Conservation (phyloP, 2,797 vertebrate species). For the Poecilia wingei region DNA sequence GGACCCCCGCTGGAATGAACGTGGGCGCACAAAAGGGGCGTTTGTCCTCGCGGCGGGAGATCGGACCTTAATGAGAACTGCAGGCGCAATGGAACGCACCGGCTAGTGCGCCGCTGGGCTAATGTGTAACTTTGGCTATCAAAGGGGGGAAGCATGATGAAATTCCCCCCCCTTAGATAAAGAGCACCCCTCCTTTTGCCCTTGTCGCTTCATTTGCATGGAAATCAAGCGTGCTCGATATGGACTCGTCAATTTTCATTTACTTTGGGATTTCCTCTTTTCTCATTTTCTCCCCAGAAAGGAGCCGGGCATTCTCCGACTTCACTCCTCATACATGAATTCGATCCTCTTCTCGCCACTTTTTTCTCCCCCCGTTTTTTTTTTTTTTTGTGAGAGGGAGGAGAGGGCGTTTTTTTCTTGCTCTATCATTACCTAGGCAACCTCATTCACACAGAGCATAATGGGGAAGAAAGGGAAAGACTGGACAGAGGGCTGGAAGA, state of each 20-base stretch:
- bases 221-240: conserved; percentile 81
- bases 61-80: conserved; percentile 76
- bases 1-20: conserved; percentile 65
- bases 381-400: conserved; percentile 69
- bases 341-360: conserved; percentile 67
- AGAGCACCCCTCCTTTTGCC: conserved; percentile 52
- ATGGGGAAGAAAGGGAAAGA: conserved; percentile 85
- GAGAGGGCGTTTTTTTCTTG: conserved; percentile 80
- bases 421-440: conserved; percentile 85
- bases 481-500: conserved; percentile 83
- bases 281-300: conserved; percentile 57
- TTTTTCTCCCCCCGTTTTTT: conserved; percentile 28
- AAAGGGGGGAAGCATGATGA: conserved; percentile 77
- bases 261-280: conserved; percentile 76
- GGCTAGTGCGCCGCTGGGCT: conserved; percentile 63
- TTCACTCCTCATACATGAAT: conserved; percentile 72
- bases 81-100: conserved; percentile 70
- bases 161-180: conserved; percentile 66
- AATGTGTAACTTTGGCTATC: conserved; percentile 78
- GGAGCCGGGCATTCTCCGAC: conserved; percentile 60
- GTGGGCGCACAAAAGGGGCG: conserved; percentile 76
- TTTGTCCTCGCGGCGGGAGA: conserved; percentile 79
- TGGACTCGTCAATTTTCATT: conserved; percentile 82
- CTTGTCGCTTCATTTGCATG: conserved; percentile 78
- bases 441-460: conserved; percentile 85